Conservation (phyloP, 1,140 invertebrate species). For the Himalopsyche phryganea region DNA sequence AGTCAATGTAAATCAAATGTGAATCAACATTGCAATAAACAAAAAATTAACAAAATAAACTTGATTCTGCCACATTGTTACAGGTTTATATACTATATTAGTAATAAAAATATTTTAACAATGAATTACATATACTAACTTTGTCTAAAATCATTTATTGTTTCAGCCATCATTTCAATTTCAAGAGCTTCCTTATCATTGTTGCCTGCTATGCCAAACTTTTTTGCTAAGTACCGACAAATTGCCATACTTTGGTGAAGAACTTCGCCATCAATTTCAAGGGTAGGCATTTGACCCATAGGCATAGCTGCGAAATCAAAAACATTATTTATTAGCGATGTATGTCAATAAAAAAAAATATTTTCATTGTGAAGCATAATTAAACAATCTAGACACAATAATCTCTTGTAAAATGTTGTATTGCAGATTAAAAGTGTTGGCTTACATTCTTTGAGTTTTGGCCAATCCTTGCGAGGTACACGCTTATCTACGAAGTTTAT, state of each 20-base stretch:
- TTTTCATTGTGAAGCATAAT: too few species aligned
- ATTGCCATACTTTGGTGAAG: slow-evolving; percentile 64
- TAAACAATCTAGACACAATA: too few species aligned
- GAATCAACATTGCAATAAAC: too few species aligned
- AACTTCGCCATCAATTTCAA: slow-evolving; percentile 64
- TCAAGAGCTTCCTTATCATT: slow-evolving; percentile 58
- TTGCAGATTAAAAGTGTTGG: too few species aligned
- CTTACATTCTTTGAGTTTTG: slow-evolving; percentile 42
- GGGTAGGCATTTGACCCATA: slow-evolving; percentile 64
- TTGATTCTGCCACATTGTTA: too few species aligned
- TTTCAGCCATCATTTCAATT: slow-evolving; percentile 58
- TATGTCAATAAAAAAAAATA: too few species aligned
- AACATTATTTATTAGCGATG: background rate
- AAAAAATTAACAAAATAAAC: too few species aligned
- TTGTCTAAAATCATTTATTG: slow-evolving; percentile 44
- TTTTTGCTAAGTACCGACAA: slow-evolving; percentile 60
- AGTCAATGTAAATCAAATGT: too few species aligned
- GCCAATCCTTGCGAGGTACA: slow-evolving; percentile 44
- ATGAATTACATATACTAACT: too few species aligned
- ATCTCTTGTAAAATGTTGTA: too few species aligned
- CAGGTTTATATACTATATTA: too few species aligned
- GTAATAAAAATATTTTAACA: too few species aligned
- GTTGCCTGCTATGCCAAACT: slow-evolving; percentile 57
- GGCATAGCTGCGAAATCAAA: slow-evolving; percentile 54
- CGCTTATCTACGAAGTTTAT: slow-evolving; percentile 59